phyloP scores from a whole-genome alignment of 2,888 invertebrate species.

The Chymomyza fuscimana region DNA sequence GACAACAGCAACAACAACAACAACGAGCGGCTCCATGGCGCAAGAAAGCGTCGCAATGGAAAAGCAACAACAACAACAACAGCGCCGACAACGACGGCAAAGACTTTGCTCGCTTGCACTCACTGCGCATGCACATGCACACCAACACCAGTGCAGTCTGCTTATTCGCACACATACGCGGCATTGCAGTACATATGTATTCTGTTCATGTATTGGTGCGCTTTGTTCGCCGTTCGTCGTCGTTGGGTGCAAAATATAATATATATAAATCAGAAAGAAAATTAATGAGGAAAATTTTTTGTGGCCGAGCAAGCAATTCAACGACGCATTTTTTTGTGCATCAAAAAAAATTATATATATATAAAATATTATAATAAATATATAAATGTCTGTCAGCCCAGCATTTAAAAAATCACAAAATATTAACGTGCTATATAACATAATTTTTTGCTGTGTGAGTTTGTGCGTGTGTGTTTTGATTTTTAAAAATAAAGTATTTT shows the following conservation, averaged over 20 bases:
- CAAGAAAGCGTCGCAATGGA: slow-evolving; percentile 1
- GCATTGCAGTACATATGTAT: slow-evolving; percentile 23
- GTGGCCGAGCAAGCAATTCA: slow-evolving; percentile 10
- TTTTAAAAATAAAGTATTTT: slow-evolving; percentile 10
- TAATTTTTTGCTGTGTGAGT: slow-evolving; percentile 8
- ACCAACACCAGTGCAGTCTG: slow-evolving; percentile 34
- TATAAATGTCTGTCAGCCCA: slow-evolving; percentile 32
- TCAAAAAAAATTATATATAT: background rate
- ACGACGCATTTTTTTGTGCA: slow-evolving; percentile 2
- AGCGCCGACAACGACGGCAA: slow-evolving; percentile 17
- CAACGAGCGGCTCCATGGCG: slow-evolving; percentile 11
- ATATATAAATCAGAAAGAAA: slow-evolving; percentile 17
- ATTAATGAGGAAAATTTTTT: slow-evolving; percentile 12
- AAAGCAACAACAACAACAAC: slow-evolving; percentile 12
- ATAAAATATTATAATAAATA: slow-evolving; percentile 17
- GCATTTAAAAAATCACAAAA: slow-evolving; percentile 5
- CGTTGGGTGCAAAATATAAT: slow-evolving; percentile 37
- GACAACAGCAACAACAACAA: slow-evolving; percentile 28
- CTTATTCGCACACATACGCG: slow-evolving; percentile 17
- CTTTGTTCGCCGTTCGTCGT: slow-evolving; percentile 57
- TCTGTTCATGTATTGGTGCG: slow-evolving; percentile 43
- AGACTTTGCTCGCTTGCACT: slow-evolving; percentile 46
- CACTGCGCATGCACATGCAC: slow-evolving; percentile 71
- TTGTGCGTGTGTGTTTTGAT: slow-evolving; percentile 23
- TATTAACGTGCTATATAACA: slow-evolving; percentile 9